These are phyloP conservation scores for Siniperca knerii DNA, from an alignment of 2,113 vertebrate species.

Conservation along the genomic window DNA sequence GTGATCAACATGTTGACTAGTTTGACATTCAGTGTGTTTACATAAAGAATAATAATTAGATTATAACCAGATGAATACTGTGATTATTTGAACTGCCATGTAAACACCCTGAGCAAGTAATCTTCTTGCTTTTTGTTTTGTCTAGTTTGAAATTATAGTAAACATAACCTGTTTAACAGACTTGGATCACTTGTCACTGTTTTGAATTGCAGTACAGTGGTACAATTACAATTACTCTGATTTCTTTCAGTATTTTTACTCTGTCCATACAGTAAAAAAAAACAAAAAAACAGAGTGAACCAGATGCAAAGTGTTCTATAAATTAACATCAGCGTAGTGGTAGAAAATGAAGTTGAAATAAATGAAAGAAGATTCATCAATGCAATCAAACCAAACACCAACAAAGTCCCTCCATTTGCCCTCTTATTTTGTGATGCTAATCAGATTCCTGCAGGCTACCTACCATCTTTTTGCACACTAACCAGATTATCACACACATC, in stretches of 20 bases:
- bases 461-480: slow-evolving; percentile 40
- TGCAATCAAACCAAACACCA: background rate
- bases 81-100: background rate
- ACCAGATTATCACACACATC: slow-evolving; percentile 62
- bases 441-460: slow-evolving; percentile 46
- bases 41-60: slow-evolving; percentile 8
- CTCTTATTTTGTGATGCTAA: slow-evolving; percentile 42
- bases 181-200: background rate
- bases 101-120: background rate
- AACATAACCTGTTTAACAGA: slow-evolving; percentile 4
- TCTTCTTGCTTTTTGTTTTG: background rate
- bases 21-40: background rate
- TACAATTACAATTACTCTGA: background rate
- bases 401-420: background rate
- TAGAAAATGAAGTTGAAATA: background rate
- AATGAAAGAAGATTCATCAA: background rate
- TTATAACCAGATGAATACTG: background rate
- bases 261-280: too few species aligned
- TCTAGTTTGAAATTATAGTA: background rate
- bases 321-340: background rate
- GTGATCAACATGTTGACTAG: slow-evolving; percentile 5
- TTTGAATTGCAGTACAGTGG: background rate
- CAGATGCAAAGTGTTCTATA: background rate
- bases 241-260: background rate
- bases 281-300: background rate